A percentile compares a stretch with the other conserved stretches of the same genome.
Evolutionary conservation across 2,797 vertebrate species (phyloP).

Genomic region (Ataeniobius toweri): DNA sequence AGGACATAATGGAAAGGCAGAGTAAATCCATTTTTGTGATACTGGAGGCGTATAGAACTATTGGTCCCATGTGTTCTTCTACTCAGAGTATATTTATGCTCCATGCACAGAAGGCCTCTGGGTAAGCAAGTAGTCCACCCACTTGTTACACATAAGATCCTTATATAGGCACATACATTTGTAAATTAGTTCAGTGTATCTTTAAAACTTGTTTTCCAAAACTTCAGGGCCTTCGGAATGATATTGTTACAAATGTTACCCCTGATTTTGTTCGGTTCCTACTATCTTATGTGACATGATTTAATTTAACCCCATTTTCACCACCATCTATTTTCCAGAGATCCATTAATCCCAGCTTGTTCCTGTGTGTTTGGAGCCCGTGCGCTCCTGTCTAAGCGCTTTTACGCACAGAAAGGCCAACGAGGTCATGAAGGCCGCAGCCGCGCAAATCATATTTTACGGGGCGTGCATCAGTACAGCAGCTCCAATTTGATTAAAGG

Average conservation of each 20-base stretch:
- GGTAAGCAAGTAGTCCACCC: neutral
- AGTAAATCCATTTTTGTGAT: slow-evolving; percentile 37
- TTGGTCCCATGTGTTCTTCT: slow-evolving; percentile 10
- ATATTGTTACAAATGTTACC: neutral
- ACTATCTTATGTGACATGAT: neutral
- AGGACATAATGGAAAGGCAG: slow-evolving; percentile 58
- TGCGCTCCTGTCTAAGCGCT: slow-evolving; percentile 22
- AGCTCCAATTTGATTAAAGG: neutral
- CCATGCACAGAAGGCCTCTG: neutral
- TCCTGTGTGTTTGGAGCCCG: neutral
- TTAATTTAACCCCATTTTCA: neutral
- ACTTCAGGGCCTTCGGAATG: neutral
- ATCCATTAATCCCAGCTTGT: neutral
- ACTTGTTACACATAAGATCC: slow-evolving; percentile 18
- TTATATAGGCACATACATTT: neutral
- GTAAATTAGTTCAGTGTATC: neutral
- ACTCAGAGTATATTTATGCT: slow-evolving; percentile 13
- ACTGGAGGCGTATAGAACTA: slow-evolving; percentile 17
- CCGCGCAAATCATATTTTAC: neutral
- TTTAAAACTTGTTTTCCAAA: neutral
- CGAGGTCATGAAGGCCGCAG: slow-evolving; percentile 50
- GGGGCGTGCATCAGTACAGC: neutral
- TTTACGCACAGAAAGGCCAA: slow-evolving; percentile 56
- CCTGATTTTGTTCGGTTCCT: neutral
- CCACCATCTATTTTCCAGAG: neutral